phyloP scores from a whole-genome alignment of 2,113 vertebrate species.

The Poecilia latipinna region DNA sequence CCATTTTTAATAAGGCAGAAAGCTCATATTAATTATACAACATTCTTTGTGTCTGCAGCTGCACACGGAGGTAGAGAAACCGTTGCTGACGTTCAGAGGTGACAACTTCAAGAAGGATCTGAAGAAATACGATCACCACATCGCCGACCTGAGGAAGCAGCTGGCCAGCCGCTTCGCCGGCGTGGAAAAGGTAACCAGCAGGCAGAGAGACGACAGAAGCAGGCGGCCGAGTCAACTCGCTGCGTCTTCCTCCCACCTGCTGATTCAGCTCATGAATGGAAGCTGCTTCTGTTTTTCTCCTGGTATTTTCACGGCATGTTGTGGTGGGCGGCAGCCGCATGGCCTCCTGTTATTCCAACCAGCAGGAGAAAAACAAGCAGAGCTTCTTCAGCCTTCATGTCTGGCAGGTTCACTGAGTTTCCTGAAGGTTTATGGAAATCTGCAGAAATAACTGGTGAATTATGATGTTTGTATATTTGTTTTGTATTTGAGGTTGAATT shows the following conservation, averaged over 20 bases:
- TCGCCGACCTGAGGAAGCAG: constrained; percentile 93
- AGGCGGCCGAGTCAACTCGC: neutral
- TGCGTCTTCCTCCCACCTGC: constrained; percentile 27
- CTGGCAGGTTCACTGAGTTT: neutral
- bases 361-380: neutral
- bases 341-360: neutral
- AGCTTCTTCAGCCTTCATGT: neutral
- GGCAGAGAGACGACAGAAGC: neutral
- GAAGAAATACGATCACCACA: constrained; percentile 98
- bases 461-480: too few relatives aligned
- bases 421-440: too few relatives aligned
- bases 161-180: constrained; percentile 89
- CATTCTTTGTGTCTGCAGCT: constrained; percentile 78
- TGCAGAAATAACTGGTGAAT: too few relatives aligned
- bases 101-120: constrained; percentile 99
- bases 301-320: constrained; percentile 11
- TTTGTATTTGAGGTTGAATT: too few relatives aligned
- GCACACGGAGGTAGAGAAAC: constrained; percentile 94
- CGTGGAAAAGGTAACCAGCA: constrained; percentile 87
- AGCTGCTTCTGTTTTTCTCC: constrained; percentile 2
- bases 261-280: constrained; percentile 39
- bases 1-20: too few relatives aligned
- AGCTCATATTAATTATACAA: too few relatives aligned
- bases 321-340: constrained; percentile 30
- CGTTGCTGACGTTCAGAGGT: constrained; percentile 88